phyloP scores from a whole-genome alignment of 2,113 vertebrate genomes.

The Rhagologus leucostigma region DNA sequence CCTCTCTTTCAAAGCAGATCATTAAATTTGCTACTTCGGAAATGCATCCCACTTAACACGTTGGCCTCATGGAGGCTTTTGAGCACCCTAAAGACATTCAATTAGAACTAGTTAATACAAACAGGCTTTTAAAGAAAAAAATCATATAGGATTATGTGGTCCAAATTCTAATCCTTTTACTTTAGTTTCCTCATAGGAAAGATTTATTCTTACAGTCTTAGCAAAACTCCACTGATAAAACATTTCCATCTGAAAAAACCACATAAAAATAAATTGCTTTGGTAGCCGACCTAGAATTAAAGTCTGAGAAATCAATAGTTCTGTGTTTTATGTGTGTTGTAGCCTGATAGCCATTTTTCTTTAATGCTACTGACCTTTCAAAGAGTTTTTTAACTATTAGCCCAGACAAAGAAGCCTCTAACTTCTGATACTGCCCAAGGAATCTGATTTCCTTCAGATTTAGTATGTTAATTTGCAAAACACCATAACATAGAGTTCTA shows the following conservation, averaged over 20 bases:
- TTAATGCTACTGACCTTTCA: not conserved
- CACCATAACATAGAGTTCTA: not conserved
- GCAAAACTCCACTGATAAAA: constrained; percentile 1
- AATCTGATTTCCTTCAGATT: not conserved
- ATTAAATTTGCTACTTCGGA: not conserved
- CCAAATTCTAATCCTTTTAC: constrained; percentile 16
- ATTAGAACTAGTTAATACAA: not conserved
- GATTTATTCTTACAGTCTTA: not conserved
- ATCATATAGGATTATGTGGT: not conserved
- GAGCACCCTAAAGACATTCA: not conserved
- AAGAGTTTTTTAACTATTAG: not conserved
- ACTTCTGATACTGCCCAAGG: not conserved
- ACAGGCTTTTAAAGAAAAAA: not conserved
- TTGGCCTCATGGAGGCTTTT: not conserved
- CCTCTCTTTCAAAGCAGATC: not conserved
- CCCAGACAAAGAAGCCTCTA: not conserved
- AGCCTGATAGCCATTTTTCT: not conserved
- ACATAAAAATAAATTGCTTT: constrained; percentile 24
- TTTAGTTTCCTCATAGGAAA: not conserved
- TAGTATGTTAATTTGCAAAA: not conserved
- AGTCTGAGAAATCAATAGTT: not conserved
- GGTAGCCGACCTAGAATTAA: not conserved
- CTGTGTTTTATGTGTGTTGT: not conserved
- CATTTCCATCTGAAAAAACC: not conserved
- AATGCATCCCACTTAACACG: not conserved